Evolutionary conservation across 2,888 invertebrate species (phyloP), one percentile per base, ranked within the genome.

Genomic region (Synanthedon myopaeformis): DNA sequence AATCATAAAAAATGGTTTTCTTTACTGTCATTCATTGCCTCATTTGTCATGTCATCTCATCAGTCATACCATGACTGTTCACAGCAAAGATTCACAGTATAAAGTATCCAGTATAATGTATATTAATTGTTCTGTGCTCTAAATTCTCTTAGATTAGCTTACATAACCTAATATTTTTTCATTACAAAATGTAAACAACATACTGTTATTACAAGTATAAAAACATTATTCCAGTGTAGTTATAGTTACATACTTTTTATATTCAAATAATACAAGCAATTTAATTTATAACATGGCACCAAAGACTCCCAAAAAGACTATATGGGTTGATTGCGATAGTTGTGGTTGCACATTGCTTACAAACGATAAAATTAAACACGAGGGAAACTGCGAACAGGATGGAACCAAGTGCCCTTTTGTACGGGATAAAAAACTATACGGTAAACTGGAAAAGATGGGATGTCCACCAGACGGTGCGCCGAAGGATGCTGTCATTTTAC

Each of bases 311-410:
- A 91, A 90, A 68, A 87, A 86, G 56, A 82, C 89, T 2, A 69
- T 85, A 5, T 93, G 92, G 92, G 80, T 89, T 17, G 88, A 89
- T 53, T 93, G 93, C 68, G 91, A 91, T 49, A 82, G 77, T 45
- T 93, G 93, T 66, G 74, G 79, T 4, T 82, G 86, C 51, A 85
- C 74, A 58, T 70, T 93, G 67, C 74, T 88, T 52, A 82, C 87
- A 49, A 92, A 90, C 69, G 92, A 92, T 62, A 76, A 82, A 59
- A 84, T 88, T 53, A 58, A 70, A 58, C 93, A 93, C 59, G 83
- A 82, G 56, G 67, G 73, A 42, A 82, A 87, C 65, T 93, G 93
- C 70, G 65, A 51, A 2, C 79, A 76, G 60, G 78, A 87, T 64
- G 84, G 83, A 62, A 62, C 82, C 12, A 85, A 79, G 69, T 87